Evolutionary conservation across 2,797 vertebrate species (phyloP).

Genomic region (Epinephelus awoara): DNA sequence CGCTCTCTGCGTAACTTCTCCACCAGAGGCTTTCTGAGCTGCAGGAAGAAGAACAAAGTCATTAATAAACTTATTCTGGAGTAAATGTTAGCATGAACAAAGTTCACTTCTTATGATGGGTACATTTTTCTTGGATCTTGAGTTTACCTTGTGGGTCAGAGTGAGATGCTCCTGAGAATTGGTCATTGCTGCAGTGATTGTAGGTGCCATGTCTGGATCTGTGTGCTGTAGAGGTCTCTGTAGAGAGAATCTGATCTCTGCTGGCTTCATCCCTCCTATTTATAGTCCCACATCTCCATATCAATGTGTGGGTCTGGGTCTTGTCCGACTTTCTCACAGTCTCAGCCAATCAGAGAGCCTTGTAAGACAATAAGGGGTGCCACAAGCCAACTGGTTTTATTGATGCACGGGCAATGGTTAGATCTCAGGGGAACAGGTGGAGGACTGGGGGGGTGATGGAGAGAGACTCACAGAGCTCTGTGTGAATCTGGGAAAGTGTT

Average conservation of each 20-base stretch:
- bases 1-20: conserved; percentile 84
- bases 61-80: no score
- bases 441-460: conserved; percentile 37
- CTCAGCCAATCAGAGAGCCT: conserved; percentile 85
- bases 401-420: conserved; percentile 55
- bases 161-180: conserved; percentile 52
- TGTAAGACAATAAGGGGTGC: conserved; percentile 40
- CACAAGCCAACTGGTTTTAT: conserved; percentile 44
- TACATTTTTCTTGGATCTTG: no score
- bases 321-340: conserved; percentile 89
- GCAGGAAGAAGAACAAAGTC: no score
- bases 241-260: no score
- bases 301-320: conserved; percentile 87
- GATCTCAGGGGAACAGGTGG: conserved; percentile 67
- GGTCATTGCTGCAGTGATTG: conserved; percentile 56
- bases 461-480: conserved; percentile 38
- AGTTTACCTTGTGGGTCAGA: conserved; percentile 36
- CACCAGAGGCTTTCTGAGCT: conserved; percentile 74
- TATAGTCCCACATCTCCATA: conserved; percentile 86
- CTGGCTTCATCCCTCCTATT: conserved; percentile 65
- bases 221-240: conserved; percentile 60
- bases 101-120: no score
- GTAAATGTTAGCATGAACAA: no score
- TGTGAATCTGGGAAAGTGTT: conserved; percentile 62
- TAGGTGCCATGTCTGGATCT: conserved; percentile 61